Evolutionary conservation across 2,888 invertebrate genomes (phyloP).

Genomic region (Aleiodes alternator): DNA sequence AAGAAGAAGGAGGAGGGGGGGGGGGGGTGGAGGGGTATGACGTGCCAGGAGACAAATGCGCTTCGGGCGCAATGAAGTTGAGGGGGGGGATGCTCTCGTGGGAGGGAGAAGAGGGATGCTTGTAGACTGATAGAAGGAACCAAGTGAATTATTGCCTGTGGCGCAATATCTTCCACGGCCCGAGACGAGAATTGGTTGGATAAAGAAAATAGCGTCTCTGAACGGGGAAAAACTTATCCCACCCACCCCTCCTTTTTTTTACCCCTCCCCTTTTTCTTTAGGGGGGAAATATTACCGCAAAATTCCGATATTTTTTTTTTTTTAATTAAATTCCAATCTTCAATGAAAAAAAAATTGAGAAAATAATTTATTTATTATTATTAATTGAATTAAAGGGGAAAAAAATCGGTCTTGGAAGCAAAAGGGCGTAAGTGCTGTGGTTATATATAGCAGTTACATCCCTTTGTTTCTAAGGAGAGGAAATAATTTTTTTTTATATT

Average conservation of each 20-base stretch:
- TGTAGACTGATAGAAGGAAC: slow-evolving; percentile 62
- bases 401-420: too few relatives aligned
- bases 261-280: slow-evolving; percentile 58
- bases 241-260: slow-evolving; percentile 51
- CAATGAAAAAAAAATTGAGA: too few relatives aligned
- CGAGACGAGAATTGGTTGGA: slow-evolving; percentile 67
- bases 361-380: too few relatives aligned
- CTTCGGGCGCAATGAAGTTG: slow-evolving; percentile 67
- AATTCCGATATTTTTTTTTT: too few relatives aligned
- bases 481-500: too few relatives aligned
- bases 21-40: slow-evolving; percentile 61
- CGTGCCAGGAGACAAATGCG: slow-evolving; percentile 66
- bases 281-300: slow-evolving; percentile 41
- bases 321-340: slow-evolving; percentile 12
- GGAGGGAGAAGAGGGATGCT: slow-evolving; percentile 55
- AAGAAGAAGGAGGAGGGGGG: not conserved
- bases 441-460: too few relatives aligned
- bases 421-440: too few relatives aligned
- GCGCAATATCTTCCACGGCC: slow-evolving; percentile 70
- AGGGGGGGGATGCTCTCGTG: slow-evolving; percentile 57
- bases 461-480: slow-evolving; percentile 55
- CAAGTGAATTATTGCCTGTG: slow-evolving; percentile 60
- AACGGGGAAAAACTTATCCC: slow-evolving; percentile 52
- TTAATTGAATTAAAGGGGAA: too few relatives aligned
- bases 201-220: slow-evolving; percentile 61